Conservation (phyloP, 2,888 invertebrate species). For the Pandemis heparana region DNA sequence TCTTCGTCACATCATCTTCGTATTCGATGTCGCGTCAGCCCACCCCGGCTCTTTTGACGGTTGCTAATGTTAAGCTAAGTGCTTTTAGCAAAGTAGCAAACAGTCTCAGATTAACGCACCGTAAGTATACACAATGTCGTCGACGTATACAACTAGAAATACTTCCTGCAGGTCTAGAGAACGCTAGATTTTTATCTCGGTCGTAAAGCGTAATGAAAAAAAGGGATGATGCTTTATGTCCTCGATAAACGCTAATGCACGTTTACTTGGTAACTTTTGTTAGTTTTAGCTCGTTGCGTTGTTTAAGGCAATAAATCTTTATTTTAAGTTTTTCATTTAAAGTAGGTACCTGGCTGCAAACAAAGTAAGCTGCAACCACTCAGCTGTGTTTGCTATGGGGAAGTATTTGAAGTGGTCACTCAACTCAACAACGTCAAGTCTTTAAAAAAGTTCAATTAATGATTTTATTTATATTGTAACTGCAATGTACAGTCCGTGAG, state of each 20-base stretch:
- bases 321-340: background rate
- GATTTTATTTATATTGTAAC: background rate
- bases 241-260: background rate
- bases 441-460: background rate
- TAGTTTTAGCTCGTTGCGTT: too few relatives aligned
- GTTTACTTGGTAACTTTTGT: too few relatives aligned
- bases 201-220: background rate
- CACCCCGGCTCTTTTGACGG: background rate
- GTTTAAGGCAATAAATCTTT: background rate
- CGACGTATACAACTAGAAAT: background rate
- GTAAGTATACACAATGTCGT: background rate
- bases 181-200: background rate
- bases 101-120: background rate
- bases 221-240: background rate
- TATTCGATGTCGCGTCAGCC: background rate
- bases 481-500: background rate
- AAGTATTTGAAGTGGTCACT: too few relatives aligned
- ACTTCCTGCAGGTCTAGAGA: background rate
- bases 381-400: too few relatives aligned
- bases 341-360: background rate
- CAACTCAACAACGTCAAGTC: too few relatives aligned
- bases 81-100: background rate
- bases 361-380: background rate
- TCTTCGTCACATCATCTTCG: background rate
- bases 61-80: slow-evolving; percentile 6